Conservation (phyloP, 2,113 vertebrate genomes). For the Trichechus manatus region DNA sequence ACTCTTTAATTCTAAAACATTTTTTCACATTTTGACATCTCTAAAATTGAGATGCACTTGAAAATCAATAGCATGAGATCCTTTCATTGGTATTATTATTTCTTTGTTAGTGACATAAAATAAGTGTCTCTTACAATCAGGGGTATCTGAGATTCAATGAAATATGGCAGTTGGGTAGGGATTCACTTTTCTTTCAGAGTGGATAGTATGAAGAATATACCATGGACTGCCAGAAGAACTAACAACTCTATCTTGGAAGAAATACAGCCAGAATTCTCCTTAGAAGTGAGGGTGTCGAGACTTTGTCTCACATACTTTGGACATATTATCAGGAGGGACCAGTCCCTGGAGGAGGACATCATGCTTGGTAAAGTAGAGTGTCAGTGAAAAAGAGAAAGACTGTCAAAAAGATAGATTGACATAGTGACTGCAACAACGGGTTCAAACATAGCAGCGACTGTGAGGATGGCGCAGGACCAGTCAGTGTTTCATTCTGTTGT, state of each 20-base stretch:
- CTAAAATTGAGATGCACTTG: not conserved
- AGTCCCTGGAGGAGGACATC: too few relatives aligned
- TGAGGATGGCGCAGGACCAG: not conserved
- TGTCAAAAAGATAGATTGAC: not conserved
- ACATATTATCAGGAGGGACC: too few relatives aligned
- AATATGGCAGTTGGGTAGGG: not conserved
- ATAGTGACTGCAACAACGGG: not conserved
- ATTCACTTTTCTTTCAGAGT: not conserved
- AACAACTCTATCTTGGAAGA: not conserved
- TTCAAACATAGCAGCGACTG: not conserved
- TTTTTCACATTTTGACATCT: not conserved
- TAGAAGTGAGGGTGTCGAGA: too few relatives aligned
- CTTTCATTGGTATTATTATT: not conserved
- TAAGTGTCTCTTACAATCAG: not conserved
- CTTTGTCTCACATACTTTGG: too few relatives aligned
- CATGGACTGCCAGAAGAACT: too few relatives aligned
- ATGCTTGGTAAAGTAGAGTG: not conserved
- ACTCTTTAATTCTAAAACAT: not conserved
- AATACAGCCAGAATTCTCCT: too few relatives aligned
- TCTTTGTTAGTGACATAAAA: not conserved
- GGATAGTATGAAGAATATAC: too few relatives aligned
- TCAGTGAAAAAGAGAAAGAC: not conserved
- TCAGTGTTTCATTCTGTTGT: not conserved
- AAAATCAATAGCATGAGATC: not conserved
- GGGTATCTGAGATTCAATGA: not conserved